Evolutionary conservation across 2,888 invertebrate species (phyloP).

Genomic region (Octonoba sinensis): DNA sequence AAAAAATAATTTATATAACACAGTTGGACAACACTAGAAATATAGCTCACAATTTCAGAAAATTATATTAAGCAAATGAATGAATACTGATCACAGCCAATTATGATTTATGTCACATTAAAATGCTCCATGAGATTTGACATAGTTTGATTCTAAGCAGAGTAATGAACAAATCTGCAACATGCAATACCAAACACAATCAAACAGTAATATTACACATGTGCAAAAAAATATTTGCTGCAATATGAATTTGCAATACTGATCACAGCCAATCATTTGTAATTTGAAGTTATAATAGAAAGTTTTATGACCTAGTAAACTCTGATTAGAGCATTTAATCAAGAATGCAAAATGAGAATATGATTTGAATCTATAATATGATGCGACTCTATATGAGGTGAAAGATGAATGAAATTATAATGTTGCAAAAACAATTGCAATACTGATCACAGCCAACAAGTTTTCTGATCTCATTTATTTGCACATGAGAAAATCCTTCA

Average conservation of each 20-base stretch:
- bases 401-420: slow-evolving; percentile 23
- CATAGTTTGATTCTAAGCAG: too few species aligned
- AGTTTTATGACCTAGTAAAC: slow-evolving; percentile 13
- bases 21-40: too few species aligned
- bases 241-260: slow-evolving; percentile 15
- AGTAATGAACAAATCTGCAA: too few species aligned
- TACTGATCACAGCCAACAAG: slow-evolving; percentile 57
- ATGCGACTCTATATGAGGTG: slow-evolving; percentile 1
- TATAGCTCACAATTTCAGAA: slow-evolving; percentile 6
- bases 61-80: slow-evolving; percentile 42
- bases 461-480: slow-evolving; percentile 15
- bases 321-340: too few species aligned
- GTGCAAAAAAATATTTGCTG: slow-evolving; percentile 11
- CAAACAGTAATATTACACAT: too few species aligned
- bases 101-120: slow-evolving; percentile 38
- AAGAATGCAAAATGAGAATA: neutral
- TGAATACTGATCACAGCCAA: slow-evolving; percentile 56
- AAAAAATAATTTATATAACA: too few species aligned
- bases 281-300: slow-evolving; percentile 2
- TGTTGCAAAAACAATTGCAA: slow-evolving; percentile 44
- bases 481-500: slow-evolving; percentile 13
- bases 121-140: slow-evolving; percentile 17
- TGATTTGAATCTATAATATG: neutral
- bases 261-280: slow-evolving; percentile 50
- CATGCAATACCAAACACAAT: too few species aligned